A percentile compares a stretch with the other conserved stretches of the same genome.
Evolutionary conservation across 2,113 vertebrate species (phyloP).

Genomic region (Hippoglossus stenolepis): DNA sequence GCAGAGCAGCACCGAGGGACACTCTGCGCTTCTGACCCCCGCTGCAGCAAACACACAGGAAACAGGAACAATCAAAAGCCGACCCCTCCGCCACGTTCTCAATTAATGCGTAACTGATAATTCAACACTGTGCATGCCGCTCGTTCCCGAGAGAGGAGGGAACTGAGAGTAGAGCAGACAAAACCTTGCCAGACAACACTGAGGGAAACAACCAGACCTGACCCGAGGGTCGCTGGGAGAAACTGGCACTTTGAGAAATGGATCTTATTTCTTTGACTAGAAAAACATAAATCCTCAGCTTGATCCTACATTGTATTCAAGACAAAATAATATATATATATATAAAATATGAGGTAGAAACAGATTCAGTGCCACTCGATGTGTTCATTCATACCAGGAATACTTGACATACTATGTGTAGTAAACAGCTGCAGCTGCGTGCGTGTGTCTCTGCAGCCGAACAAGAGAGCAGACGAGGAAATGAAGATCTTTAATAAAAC

Average conservation of each 20-base stretch:
- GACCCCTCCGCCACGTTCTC: slow-evolving; percentile 2
- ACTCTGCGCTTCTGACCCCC: slow-evolving; percentile 83
- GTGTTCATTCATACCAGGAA: slow-evolving; percentile 44
- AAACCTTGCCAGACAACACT: slow-evolving; percentile 53
- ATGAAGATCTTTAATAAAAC: neutral
- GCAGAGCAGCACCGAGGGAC: slow-evolving; percentile 83
- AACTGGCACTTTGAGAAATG: too few species aligned
- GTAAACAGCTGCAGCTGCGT: slow-evolving; percentile 2
- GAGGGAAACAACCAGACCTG: slow-evolving; percentile 8
- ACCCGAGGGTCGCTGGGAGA: neutral
- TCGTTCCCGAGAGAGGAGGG: slow-evolving; percentile 12
- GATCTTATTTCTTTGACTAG: too few species aligned
- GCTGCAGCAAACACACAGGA: slow-evolving; percentile 53
- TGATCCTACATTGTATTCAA: neutral
- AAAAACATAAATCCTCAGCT: neutral
- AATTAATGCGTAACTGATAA: neutral
- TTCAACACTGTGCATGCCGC: neutral
- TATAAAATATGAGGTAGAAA: neutral
- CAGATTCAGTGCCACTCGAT: neutral
- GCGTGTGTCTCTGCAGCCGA: neutral
- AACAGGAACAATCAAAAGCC: neutral
- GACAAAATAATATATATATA: neutral
- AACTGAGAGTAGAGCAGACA: slow-evolving; percentile 16
- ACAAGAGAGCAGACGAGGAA: too few species aligned
- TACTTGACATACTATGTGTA: neutral